phyloP scores from a whole-genome alignment of 2,797 vertebrate species.

The Uromys caudimaculatus region DNA sequence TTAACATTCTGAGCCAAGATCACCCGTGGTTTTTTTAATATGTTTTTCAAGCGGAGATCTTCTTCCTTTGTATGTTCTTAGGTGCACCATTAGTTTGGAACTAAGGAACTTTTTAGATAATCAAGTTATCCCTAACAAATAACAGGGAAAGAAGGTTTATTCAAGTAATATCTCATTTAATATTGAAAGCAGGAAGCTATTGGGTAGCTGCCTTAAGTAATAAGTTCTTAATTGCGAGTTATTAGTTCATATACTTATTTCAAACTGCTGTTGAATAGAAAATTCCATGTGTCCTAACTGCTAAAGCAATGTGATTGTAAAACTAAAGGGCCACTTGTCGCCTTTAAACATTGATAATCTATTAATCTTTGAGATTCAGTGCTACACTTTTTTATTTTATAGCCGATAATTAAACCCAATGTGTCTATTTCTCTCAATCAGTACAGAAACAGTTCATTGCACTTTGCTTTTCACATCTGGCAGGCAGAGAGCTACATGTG shows the following conservation, averaged over 20 bases:
- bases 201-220: slow-evolving; percentile 55
- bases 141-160: slow-evolving; percentile 29
- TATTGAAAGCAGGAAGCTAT: slow-evolving; percentile 58
- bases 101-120: not conserved
- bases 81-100: not conserved
- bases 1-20: not conserved
- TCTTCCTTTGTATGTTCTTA: not conserved
- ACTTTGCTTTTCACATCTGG: not conserved
- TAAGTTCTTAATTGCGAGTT: slow-evolving; percentile 47
- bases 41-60: not conserved
- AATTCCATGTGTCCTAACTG: not conserved
- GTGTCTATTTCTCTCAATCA: not conserved
- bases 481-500: not conserved
- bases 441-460: not conserved
- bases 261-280: slow-evolving; percentile 38
- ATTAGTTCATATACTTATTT: slow-evolving; percentile 37
- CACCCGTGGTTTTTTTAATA: not conserved
- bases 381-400: slow-evolving; percentile 44
- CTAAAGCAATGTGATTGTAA: slow-evolving; percentile 39
- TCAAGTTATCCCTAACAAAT: slow-evolving; percentile 43
- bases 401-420: slow-evolving; percentile 29
- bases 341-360: slow-evolving; percentile 40
- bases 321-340: slow-evolving; percentile 29
- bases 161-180: not conserved
- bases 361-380: slow-evolving; percentile 40